Evolutionary conservation across 35 echinoderm and acorn worm species (phyloP).

Genomic region (Apostichopus parvimensis): DNA sequence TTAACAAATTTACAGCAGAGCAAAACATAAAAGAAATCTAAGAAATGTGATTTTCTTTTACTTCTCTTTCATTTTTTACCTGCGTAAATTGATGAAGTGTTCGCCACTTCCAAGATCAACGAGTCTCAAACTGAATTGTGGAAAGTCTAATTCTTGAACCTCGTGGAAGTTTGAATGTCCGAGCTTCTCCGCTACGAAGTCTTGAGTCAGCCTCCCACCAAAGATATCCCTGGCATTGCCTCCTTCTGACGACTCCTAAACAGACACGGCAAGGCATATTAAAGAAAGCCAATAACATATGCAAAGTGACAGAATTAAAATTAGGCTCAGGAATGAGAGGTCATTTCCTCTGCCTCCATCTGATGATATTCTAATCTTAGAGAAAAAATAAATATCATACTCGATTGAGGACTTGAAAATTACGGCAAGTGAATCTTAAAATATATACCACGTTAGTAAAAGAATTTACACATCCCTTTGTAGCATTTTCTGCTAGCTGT

Average conservation of each 20-base stretch:
- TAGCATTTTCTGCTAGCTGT: no score
- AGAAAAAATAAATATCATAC: no score
- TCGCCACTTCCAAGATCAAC: constrained; percentile 89
- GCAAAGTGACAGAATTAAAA: no score
- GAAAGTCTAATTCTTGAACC: constrained; percentile 93
- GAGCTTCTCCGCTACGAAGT: constrained; percentile 97
- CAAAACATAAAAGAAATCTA: neutral
- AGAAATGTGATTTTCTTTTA: neutral
- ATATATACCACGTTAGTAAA: no score
- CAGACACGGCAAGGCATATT: neutral
- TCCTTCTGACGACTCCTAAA: constrained; percentile 90
- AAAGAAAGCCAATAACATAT: neutral
- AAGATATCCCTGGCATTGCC: constrained; percentile 90
- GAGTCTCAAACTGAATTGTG: constrained; percentile 70
- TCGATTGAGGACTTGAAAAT: no score
- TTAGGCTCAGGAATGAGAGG: no score
- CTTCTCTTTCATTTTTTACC: constrained; percentile 43
- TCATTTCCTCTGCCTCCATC: no score
- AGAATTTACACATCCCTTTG: no score
- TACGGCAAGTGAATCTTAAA: no score
- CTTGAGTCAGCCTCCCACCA: constrained; percentile 92
- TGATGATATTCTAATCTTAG: no score
- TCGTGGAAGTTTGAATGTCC: constrained; percentile 97
- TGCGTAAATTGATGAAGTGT: constrained; percentile 96
- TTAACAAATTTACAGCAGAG: no score